A percentile compares a stretch with the other conserved stretches of the same genome.
phyloP scores from a whole-genome alignment of 2,797 vertebrate genomes.

The Rhinoraja longicauda region DNA sequence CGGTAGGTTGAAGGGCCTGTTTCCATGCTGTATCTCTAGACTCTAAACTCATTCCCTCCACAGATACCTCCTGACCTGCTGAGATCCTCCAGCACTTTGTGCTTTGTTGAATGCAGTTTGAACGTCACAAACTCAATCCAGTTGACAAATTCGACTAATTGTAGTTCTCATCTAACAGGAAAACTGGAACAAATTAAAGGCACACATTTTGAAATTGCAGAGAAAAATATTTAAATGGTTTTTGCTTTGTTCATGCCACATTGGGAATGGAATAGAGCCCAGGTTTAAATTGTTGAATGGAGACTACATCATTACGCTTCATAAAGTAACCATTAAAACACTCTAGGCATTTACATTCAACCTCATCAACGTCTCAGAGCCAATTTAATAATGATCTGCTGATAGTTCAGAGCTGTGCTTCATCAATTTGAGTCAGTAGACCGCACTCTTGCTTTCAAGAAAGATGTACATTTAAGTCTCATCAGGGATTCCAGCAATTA shows the following conservation, averaged over 20 bases:
- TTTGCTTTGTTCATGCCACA: not conserved
- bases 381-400: not conserved
- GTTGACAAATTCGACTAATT: not conserved
- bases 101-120: not conserved
- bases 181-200: not conserved
- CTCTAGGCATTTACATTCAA: not conserved
- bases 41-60: too few relatives aligned
- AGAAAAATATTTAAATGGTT: not conserved
- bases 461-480: not conserved
- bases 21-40: too few relatives aligned
- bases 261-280: not conserved
- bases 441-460: not conserved
- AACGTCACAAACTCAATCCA: not conserved
- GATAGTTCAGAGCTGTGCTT: not conserved
- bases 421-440: not conserved
- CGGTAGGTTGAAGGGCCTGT: too few relatives aligned
- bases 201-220: not conserved
- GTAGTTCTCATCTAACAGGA: not conserved
- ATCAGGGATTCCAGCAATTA: not conserved
- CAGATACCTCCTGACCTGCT: too few relatives aligned
- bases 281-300: not conserved
- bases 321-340: not conserved
- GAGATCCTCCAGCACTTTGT: too few relatives aligned
- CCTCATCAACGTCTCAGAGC: not conserved
- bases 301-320: not conserved